Base-by-base conservation (phyloP, 2,797 vertebrate genomes). In the Chrysocyon brachyurus region DNA sequence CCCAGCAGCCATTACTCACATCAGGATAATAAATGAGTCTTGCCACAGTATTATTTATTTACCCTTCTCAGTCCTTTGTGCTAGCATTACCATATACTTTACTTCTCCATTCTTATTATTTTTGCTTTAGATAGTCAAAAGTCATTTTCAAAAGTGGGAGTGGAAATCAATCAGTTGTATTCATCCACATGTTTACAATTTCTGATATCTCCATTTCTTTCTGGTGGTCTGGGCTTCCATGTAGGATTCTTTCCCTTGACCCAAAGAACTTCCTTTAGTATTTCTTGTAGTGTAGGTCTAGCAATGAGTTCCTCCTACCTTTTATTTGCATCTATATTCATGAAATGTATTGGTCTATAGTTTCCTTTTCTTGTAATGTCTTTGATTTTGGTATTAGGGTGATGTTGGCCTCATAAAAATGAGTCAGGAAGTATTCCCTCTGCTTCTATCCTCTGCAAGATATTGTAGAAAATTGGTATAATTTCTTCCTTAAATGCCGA, bases 71-170 rank as follows among this genome's bases (percentile, higher is more conserved):
- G 49, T 24, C 54, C 52, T 86, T 73, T 57, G 12, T 11, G 22
- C 28, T 40, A 56, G 14, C 12, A 14, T 40, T 11, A 22, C 14
- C 12, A 1, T 5, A 16, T 63, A 66, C 75, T 90, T 90, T 61
- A 89, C 28, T n/a, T n/a, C 75, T 54, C 10, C 49, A 21, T 78
- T 78, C 49, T 54, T 75, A 68, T 57, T 63, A 84, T 17, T 88
- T 92, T 95, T 87, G 68, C 72, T 91, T 52, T 83, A 36, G 96
- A 90, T 19, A 64, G 49, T 73, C n/a, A 81, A 86, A 89, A 94
- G 70, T 19, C 12, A 46, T 91, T 91, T 96, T 46, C 54, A 40
- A 84, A 54, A 91, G 8, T 36, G 49, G 15, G 36, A 8, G 26
- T 4, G 1, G 46, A 26, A 22, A 91, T 70, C 36, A 66, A 89